Evolutionary conservation across 2,113 vertebrate genomes (phyloP), one percentile per base, ranked within the genome.

Genomic region (Aptenodytes patagonicus): DNA sequence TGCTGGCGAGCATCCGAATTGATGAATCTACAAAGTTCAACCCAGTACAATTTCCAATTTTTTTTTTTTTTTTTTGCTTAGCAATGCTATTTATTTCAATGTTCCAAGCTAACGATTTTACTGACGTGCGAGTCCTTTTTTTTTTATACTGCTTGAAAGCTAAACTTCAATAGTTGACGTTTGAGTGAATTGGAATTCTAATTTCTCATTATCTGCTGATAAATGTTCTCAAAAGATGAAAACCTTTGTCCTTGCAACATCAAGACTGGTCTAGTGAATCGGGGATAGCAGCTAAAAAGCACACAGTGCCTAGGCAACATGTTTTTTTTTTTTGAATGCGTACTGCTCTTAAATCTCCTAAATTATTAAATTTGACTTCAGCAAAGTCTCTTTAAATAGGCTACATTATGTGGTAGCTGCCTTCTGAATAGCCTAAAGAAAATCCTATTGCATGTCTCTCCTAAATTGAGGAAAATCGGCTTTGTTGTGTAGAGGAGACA

Each of bases 351-450:
- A 94, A 95, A 71, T 95, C 91, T 95, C 83, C 52, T 94, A 83
- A 96, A 92, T 96, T 95, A 92, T 89, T 95, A 70, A 83, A 95
- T 89, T 90, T 94, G 46, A 66, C 58, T 88, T 77, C 7, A 90
- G 68, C 76, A 58, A 66, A 86, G 7, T 47, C 78, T 87, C 75
- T 76, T 80, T 94, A 95, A 97, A 76, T 70, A 95, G 88, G 49
- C 64, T 75, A 55, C 82, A 40, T 92, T 94, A 64, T 92, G 71
- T 21, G 6, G 62, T 71, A 55, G 88, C 92, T 96, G 46, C 58
- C 31, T 96, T 93, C 62, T 90, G 83, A 92, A 83, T 34, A 78
- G 71, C 79, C 60, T 86, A 31, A 81, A 90, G 80, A 92, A 96
- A 96, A 90, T 83, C 71, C 54, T 62, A 0, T 46, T 80, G 62